Evolutionary conservation across 1,140 invertebrate genomes (phyloP).

Genomic region (Atta cephalotes): DNA sequence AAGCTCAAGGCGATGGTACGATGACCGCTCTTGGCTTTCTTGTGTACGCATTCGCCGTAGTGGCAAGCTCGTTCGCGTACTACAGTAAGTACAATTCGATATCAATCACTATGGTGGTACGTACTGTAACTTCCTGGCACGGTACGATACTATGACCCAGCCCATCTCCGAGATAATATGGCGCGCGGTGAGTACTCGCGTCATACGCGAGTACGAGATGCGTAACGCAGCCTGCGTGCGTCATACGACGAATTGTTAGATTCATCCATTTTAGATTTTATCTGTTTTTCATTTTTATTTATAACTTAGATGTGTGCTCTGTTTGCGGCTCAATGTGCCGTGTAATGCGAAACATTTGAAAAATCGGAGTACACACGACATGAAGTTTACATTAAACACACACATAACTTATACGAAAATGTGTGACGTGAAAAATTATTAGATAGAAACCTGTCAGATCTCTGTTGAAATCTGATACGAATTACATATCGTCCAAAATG

Average conservation of each 20-base stretch:
- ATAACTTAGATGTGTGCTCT: background rate
- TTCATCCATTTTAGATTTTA: background rate
- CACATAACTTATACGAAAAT: background rate
- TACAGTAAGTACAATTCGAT: conserved; percentile 78
- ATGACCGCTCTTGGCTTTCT: conserved; percentile 78
- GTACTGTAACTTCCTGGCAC: conserved; percentile 27
- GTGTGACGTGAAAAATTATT: background rate
- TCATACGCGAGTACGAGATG: conserved; percentile 22
- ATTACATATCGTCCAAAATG: background rate
- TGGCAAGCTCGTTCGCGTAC: conserved; percentile 64
- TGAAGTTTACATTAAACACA: background rate
- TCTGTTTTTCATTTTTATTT: background rate
- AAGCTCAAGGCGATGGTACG: conserved; percentile 76
- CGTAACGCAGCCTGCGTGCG: background rate
- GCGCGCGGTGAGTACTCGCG: conserved; percentile 62
- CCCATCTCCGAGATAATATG: conserved; percentile 78
- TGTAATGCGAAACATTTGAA: background rate
- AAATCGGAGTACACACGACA: too few species aligned
- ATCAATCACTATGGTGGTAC: background rate
- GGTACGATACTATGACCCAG: conserved; percentile 70
- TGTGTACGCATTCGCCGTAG: conserved; percentile 72
- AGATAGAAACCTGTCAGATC: background rate
- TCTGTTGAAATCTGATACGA: background rate
- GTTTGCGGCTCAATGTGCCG: background rate
- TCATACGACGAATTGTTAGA: background rate